phyloP scores from a whole-genome alignment of 2,797 vertebrate genomes.

The Xyrichtys novacula region DNA sequence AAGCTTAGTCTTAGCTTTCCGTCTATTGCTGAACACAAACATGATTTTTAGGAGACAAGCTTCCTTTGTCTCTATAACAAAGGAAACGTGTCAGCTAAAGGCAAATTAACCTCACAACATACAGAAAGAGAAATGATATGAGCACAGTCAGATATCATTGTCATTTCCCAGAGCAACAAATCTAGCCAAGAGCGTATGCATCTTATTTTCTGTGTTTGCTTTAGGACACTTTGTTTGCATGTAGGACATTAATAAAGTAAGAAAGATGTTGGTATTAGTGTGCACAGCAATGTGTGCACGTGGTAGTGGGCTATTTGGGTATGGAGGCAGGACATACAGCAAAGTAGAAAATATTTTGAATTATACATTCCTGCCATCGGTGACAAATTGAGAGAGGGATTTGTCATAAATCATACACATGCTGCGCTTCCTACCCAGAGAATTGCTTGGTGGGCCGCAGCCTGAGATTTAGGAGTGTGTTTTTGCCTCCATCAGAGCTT shows the following conservation, averaged over 20 bases:
- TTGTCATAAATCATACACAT: constrained; percentile 83
- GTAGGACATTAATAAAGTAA: constrained; percentile 51
- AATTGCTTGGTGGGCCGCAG: constrained; percentile 80
- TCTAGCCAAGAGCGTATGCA: constrained; percentile 16
- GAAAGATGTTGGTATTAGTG: background rate
- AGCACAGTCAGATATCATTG: constrained; percentile 2
- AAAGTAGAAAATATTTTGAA: constrained; percentile 82
- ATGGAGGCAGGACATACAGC: constrained; percentile 47
- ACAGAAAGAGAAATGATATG: background rate
- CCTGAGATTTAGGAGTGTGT: constrained; percentile 80
- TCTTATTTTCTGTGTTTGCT: constrained; percentile 15
- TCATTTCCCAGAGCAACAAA: constrained; percentile 3
- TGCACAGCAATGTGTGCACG: background rate
- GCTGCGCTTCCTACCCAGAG: constrained; percentile 72
- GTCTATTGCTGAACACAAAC: background rate
- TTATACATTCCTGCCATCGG: constrained; percentile 80
- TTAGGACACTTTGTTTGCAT: constrained; percentile 46
- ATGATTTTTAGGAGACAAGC: background rate
- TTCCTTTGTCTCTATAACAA: background rate
- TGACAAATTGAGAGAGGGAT: constrained; percentile 83
- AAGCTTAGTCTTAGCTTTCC: no score
- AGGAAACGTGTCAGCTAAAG: background rate
- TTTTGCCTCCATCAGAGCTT: constrained; percentile 53
- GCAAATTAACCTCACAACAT: constrained; percentile 22
- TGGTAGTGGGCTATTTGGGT: constrained; percentile 1